A percentile compares a stretch with the other conserved stretches of the same genome.
phyloP scores from a whole-genome alignment of 2,888 invertebrate species.

The Synergus umbraculus region DNA sequence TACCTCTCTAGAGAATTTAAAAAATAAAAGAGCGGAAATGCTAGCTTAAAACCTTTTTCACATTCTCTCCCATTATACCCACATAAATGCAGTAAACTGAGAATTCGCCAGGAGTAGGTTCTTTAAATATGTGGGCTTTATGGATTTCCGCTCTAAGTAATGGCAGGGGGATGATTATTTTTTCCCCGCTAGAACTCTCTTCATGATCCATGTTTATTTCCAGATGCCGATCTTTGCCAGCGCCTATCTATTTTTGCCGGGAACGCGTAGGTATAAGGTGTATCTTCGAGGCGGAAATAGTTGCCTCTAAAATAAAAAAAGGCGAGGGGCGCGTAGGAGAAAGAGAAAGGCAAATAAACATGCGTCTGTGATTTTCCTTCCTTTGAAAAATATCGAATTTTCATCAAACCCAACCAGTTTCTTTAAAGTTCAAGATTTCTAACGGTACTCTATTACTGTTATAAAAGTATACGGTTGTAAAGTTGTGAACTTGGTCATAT shows the following conservation, averaged over 20 bases:
- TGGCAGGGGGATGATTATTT: not conserved
- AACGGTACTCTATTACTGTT: not conserved
- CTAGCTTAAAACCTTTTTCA: not conserved
- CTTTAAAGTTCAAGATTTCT: not conserved
- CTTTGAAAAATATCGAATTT: not conserved
- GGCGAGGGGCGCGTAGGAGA: not conserved
- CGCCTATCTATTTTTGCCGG: slow-evolving; percentile 55
- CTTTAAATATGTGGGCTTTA: not conserved
- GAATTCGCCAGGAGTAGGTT: not conserved
- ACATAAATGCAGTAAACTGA: not conserved
- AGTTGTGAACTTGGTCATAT: not conserved
- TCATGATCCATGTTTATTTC: slow-evolving; percentile 46
- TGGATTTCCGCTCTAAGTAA: not conserved
- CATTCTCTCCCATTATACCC: not conserved
- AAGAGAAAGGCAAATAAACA: slow-evolving; percentile 12
- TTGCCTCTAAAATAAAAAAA: slow-evolving; percentile 45
- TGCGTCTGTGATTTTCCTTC: not conserved
- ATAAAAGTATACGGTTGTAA: not conserved
- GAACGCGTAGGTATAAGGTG: slow-evolving; percentile 52
- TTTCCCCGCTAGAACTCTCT: slow-evolving; percentile 7
- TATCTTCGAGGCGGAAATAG: slow-evolving; percentile 54
- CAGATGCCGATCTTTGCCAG: slow-evolving; percentile 51
- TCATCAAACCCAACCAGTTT: not conserved
- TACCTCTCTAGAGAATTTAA: not conserved
- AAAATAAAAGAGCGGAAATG: not conserved